Conservation (phyloP, 2,888 invertebrate species). For the Eristalis arbustorum region DNA sequence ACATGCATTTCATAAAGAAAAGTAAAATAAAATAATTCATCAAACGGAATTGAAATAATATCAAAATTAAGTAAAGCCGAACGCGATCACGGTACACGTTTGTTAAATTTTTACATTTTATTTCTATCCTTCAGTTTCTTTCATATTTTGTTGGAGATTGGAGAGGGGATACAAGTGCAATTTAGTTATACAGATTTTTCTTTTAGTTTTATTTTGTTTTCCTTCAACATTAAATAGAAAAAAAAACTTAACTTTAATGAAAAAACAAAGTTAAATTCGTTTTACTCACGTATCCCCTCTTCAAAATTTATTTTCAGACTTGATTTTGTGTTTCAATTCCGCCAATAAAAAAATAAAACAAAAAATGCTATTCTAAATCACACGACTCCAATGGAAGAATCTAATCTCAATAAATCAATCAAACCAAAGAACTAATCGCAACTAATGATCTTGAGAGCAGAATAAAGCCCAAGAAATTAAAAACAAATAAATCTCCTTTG, state of each 20-base stretch:
- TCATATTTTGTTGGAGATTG: slow-evolving; percentile 70
- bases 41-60: slow-evolving; percentile 49
- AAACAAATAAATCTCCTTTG: not conserved
- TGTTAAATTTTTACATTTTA: slow-evolving; percentile 12
- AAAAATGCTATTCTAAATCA: slow-evolving; percentile 13
- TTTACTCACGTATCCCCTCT: slow-evolving; percentile 80
- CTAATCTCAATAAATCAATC: not conserved
- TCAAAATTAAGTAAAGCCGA: slow-evolving; percentile 55
- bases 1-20: not conserved
- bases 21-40: not conserved
- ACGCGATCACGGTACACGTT: slow-evolving; percentile 15
- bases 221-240: slow-evolving; percentile 29
- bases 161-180: slow-evolving; percentile 78
- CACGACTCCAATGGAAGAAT: not conserved
- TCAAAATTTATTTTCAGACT: slow-evolving; percentile 80
- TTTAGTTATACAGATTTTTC: slow-evolving; percentile 70
- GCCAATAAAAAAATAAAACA: slow-evolving; percentile 29
- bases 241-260: slow-evolving; percentile 41
- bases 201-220: slow-evolving; percentile 43
- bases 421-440: slow-evolving; percentile 32
- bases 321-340: slow-evolving; percentile 74
- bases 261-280: slow-evolving; percentile 42
- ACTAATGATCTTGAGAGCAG: not conserved
- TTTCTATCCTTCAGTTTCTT: slow-evolving; percentile 26
- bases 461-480: not conserved